A percentile compares a stretch with the other conserved stretches of the same genome.
Evolutionary conservation across 2,888 invertebrate species (phyloP).

Genomic region (Sesia apiformis): DNA sequence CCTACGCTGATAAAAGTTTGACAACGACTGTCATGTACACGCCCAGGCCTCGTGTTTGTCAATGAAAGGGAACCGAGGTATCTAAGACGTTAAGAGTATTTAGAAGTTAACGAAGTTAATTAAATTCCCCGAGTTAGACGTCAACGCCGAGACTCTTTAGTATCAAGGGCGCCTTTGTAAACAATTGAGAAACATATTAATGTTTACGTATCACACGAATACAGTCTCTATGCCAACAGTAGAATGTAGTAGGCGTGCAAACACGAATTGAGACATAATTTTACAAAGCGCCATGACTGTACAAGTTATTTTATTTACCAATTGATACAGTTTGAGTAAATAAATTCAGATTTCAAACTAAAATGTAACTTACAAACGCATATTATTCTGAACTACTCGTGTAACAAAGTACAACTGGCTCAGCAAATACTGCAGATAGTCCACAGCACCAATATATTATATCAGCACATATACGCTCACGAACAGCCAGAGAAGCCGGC

Average conservation of each 20-base stretch:
- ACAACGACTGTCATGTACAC: constrained; percentile 61
- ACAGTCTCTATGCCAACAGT: constrained; percentile 44
- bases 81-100: constrained; percentile 73
- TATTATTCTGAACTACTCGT: too few species aligned
- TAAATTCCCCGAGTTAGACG: constrained; percentile 67
- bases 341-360: too few species aligned
- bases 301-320: too few species aligned
- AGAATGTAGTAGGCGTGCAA: constrained; percentile 5
- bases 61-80: constrained; percentile 62
- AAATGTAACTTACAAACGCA: too few species aligned
- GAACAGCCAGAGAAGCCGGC: too few species aligned
- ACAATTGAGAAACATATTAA: constrained; percentile 61
- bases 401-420: too few species aligned
- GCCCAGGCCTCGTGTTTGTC: constrained; percentile 49
- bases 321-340: too few species aligned
- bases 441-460: too few species aligned
- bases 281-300: too few species aligned
- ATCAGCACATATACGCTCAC: too few species aligned
- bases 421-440: too few species aligned
- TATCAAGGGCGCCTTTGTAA: constrained; percentile 65
- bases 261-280: not conserved
- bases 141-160: constrained; percentile 58
- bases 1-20: constrained; percentile 59
- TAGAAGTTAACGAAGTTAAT: constrained; percentile 74
- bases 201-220: constrained; percentile 59